Evolutionary conservation across 2,797 vertebrate genomes (phyloP).

Genomic region (Tenualosa ilisha): DNA sequence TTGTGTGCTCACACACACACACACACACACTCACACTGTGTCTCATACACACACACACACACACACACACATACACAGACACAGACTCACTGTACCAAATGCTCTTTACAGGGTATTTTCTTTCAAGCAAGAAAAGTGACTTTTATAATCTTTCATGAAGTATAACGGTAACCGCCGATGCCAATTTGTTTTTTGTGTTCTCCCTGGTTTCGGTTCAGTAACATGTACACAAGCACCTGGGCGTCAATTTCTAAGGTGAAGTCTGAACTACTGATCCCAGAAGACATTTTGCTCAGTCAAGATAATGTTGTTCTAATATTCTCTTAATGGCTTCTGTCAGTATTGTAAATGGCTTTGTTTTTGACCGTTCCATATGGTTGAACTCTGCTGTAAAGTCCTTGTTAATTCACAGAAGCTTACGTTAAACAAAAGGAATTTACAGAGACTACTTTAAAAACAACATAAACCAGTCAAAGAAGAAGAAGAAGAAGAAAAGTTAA

Average conservation of each 20-base stretch:
- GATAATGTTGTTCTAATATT: constrained; percentile 19
- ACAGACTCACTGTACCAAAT: constrained; percentile 32
- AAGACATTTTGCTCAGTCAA: constrained; percentile 17
- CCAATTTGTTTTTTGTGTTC: constrained; percentile 22
- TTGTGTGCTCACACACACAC: neutral
- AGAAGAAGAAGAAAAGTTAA: neutral
- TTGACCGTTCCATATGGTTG: constrained; percentile 20
- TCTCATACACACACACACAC: neutral
- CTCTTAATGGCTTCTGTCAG: constrained; percentile 3
- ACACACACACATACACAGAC: neutral
- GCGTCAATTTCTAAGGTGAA: constrained; percentile 1
- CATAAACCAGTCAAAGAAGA: neutral
- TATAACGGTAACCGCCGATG: neutral
- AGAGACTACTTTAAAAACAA: constrained; percentile 32
- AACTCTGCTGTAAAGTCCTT: constrained; percentile 17
- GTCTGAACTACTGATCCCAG: constrained; percentile 13
- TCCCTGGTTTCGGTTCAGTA: constrained; percentile 24
- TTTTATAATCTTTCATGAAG: constrained; percentile 25
- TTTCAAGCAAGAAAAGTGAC: constrained; percentile 25
- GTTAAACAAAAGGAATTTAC: constrained; percentile 32
- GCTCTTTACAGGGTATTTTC: constrained; percentile 46
- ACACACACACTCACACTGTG: neutral
- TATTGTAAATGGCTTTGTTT: neutral
- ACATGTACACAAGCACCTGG: neutral
- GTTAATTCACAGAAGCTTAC: constrained; percentile 21